phyloP scores from a whole-genome alignment of 2,888 invertebrate species.

The Hydroisotoma schaefferi region DNA sequence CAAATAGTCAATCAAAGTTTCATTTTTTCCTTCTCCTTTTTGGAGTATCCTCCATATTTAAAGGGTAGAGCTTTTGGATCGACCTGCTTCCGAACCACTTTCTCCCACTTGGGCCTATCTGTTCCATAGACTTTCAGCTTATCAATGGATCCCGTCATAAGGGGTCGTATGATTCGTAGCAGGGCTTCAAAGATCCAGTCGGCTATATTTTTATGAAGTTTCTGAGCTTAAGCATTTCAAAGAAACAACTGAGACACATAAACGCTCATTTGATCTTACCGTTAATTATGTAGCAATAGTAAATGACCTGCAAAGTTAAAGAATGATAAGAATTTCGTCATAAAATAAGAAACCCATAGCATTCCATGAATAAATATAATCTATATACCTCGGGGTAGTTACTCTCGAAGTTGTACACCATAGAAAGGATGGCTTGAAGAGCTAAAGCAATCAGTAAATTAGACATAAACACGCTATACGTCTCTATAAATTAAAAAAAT shows the following conservation, averaged over 20 bases:
- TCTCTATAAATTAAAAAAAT: background rate
- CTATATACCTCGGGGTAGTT: constrained; percentile 11
- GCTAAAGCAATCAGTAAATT: background rate
- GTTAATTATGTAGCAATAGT: constrained; percentile 9
- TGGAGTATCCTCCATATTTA: constrained; percentile 10
- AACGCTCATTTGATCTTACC: background rate
- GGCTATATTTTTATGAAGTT: background rate
- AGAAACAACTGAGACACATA: background rate
- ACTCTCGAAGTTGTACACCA: constrained; percentile 12
- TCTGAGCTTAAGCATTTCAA: background rate
- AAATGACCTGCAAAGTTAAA: constrained; percentile 5
- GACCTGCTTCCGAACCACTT: constrained; percentile 6
- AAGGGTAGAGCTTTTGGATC: constrained; percentile 1
- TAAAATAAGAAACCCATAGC: background rate
- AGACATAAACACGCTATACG: background rate
- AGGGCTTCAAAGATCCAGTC: constrained; percentile 11
- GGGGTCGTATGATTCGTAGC: constrained; percentile 7
- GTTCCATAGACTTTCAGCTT: constrained; percentile 4
- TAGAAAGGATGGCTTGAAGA: constrained; percentile 7
- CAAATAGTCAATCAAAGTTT: no score
- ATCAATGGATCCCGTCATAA: constrained; percentile 9
- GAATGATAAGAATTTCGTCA: background rate
- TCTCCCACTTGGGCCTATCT: constrained; percentile 9
- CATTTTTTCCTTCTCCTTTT: constrained; percentile 1
- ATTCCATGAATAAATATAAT: background rate